Conservation (phyloP, 1,140 invertebrate genomes). For the Drosophila novamexicana region DNA sequence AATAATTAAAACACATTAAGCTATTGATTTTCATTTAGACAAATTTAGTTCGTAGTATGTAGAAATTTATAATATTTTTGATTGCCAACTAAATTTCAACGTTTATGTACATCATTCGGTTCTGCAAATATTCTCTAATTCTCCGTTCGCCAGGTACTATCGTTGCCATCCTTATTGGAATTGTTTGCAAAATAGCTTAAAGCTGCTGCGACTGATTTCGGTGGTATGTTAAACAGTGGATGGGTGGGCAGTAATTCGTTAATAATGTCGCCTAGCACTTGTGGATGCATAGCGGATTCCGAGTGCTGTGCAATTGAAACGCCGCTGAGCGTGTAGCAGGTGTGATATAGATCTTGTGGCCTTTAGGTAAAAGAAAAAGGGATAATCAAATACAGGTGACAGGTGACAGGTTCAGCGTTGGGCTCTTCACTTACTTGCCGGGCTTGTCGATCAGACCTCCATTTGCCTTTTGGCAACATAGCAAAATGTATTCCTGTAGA, state of each 20-base stretch:
- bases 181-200: conserved; percentile 60
- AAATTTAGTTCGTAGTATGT: conserved; percentile 46
- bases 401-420: too few species aligned
- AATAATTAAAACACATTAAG: not conserved
- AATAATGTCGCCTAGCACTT: conserved; percentile 86
- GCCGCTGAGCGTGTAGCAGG: conserved; percentile 98
- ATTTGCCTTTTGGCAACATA: conserved; percentile 94
- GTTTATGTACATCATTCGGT: conserved; percentile 12
- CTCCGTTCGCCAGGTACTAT: conserved; percentile 22
- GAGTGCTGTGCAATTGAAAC: conserved; percentile 96
- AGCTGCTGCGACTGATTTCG: conserved; percentile 72
- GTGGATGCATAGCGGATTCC: conserved; percentile 84
- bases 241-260: conserved; percentile 88
- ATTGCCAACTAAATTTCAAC: conserved; percentile 12
- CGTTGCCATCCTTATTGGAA: conserved; percentile 29
- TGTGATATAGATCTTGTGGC: conserved; percentile 96
- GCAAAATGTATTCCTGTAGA: conserved; percentile 97
- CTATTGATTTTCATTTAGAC: conserved; percentile 16
- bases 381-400: not conserved
- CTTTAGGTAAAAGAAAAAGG: conserved; percentile 84
- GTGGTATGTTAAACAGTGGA: conserved; percentile 89
- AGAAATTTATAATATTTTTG: conserved; percentile 19
- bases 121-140: conserved; percentile 12
- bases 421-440: conserved; percentile 89
- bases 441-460: conserved; percentile 99